Evolutionary conservation across 2,888 invertebrate species (phyloP), one percentile per base, ranked within the genome.

Genomic region (Scaptomyza caliginosa): DNA sequence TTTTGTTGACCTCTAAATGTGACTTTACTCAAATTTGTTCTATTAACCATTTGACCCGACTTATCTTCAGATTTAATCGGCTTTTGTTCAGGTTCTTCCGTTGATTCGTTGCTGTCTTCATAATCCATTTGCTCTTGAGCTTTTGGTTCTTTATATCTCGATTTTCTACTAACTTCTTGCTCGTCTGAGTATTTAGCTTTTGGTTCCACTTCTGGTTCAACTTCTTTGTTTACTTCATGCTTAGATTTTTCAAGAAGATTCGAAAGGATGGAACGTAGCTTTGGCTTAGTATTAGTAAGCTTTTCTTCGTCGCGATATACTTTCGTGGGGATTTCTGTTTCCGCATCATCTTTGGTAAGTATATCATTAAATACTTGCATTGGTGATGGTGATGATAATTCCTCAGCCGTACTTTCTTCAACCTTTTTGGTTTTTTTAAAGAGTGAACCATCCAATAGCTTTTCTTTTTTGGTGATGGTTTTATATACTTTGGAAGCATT

Each of bases 1-100:
- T 28, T 59, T 0, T 38, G 17, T 13, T 48, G 34, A 0, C 43
- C 46, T 7, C 21, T 56, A 0, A 57, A 52, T 54, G 67, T 21
- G 8, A 62, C 13, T 4, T 45, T 46, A 0, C 16, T 17, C 7
- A 43, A 6, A 4, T 17, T 34, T 11, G 52, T 1, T n/a, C 19
- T 39, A 4, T 11, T 36, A 23, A 10, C 10, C 8, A 17, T n/a
- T 26, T 58, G 32, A 13, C 13, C 3, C 7, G 21, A 21, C 11
- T 21, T 46, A 19, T 1, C 19, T 2, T 17, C n/a, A 3, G n/a
- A 1, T 45, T 30, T n/a, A n/a, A 8, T 7, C 1, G 19, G 4
- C 28, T 19, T 16, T 3, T 28, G 4, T 4, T 43, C 17, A 28
- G 28, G 24, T 6, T 5, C 4, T 28, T 32, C 13, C 1, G 4